Evolutionary conservation across 2,888 invertebrate species (phyloP), one percentile per base, ranked within the genome.

Genomic region (Nebria salina): DNA sequence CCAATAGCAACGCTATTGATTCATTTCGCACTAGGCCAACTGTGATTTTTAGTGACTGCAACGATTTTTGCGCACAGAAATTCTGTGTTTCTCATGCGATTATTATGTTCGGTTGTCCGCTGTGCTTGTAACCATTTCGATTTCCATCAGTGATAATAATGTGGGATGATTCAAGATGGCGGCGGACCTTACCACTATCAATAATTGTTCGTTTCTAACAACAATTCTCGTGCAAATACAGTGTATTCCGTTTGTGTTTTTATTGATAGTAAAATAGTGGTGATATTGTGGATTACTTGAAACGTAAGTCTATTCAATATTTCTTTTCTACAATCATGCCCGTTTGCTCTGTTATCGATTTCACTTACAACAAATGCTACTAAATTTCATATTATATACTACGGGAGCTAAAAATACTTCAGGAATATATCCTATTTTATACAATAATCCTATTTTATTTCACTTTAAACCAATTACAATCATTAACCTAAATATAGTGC

Each of bases 131-230:
- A 34, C 34, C 13, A 70, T 26, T 70, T 70, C 26, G 6, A 70
- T 70, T 70, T 70, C 54, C 54, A 54, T 54, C 54, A 54, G 54
- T 54, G 54, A 54, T 54, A 3, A 76, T 76, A 68, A 76, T 68
- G 76, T 65, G 76, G 76, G 76, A 66, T 76, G 68, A 42, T 76
- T 68, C 76, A 76, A 76, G n/a, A 76, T 76, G 76, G 76, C 75
- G 43, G 20, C 76, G 76, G 76, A 76, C 76, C 70, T 41, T 76
- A 76, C 66, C 76, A 34, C 68, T 43, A 68, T 76, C 42, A 25
- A 76, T 68, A 64, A 43, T 76, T 42, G 15, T 26, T n/a, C 68
- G 15, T 68, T 76, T 76, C 42, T 76, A 76, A 76, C 76, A 43
- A 66, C 76, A 43, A 66, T 76, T 70, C 15, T 11, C 70, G 6